Evolutionary conservation across 2,888 invertebrate genomes (phyloP), one percentile per base, ranked within the genome.

Genomic region (Pollenia angustigena): DNA sequence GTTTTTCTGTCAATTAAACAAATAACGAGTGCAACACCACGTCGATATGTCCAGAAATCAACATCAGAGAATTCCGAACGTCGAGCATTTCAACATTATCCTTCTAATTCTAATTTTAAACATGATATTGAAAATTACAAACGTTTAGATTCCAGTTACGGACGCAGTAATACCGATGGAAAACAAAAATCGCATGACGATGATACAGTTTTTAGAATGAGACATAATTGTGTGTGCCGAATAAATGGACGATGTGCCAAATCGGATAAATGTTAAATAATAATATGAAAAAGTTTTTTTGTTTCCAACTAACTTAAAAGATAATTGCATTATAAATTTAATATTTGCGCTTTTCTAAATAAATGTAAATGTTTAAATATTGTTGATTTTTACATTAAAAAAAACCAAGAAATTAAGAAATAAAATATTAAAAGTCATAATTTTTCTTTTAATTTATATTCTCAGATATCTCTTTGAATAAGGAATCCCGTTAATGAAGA

Each of bases 221-320:
- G 54, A 44, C 12, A 56, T 18, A 76, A 66, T 64, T 76, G 76
- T 50, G 23, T 44, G 12, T 76, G 76, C 32, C 42, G 54, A 2
- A 54, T 56, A 18, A 52, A 66, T 56, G 66, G 76, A 11, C 50
- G 68, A 32, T 68, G 68, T 71, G 1, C 42, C 16, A 42, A 4
- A 42, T 14, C 14, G 40, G 14, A 52, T 52, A 52, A n/a, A 52
- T 14, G 52, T n/a, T 32, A 32, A 32, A 32, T 32, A 32, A 32
- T 32, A 32, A 32, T 32, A 32, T 32, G 32, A 4, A 6, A 32
- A 32, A 32, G 32, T 32, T 32, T 32, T 0, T 6, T 32, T 32
- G 32, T 32, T 32, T 32, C 6, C 6, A 6, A 32, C 4, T 32
- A 6, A 32, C 32, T 32, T 32, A 1, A 32, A 32, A 32, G 4